Conservation (phyloP, 2,113 vertebrate species). For the Bothrops jararaca region DNA sequence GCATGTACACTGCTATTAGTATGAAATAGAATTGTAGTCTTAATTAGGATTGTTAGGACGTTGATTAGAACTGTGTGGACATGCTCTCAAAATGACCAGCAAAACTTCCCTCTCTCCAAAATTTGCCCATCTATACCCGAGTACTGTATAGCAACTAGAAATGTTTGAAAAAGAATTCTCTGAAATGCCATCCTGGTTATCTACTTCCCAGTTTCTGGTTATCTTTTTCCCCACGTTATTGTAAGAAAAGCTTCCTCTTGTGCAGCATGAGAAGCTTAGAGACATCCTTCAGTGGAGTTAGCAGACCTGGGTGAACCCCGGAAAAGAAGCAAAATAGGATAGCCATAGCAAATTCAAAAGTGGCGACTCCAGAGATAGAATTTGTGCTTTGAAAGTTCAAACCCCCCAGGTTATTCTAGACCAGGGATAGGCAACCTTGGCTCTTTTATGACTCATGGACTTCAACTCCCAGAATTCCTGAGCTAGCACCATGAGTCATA, state of each 20-base stretch:
- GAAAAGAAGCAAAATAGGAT: background rate
- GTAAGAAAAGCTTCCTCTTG: background rate
- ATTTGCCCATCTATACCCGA: background rate
- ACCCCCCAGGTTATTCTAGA: background rate
- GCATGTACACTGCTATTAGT: background rate
- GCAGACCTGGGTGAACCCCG: background rate
- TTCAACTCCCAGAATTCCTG: no score
- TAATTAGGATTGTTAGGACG: background rate
- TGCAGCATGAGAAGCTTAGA: background rate
- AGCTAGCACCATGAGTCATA: no score
- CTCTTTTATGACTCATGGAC: no score
- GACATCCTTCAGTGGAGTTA: background rate
- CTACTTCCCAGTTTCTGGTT: background rate
- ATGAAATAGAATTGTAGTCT: background rate
- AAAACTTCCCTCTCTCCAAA: background rate
- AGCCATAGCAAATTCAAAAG: background rate
- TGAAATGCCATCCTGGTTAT: background rate
- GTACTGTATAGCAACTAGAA: background rate
- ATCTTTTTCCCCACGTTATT: background rate
- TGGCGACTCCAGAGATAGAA: background rate
- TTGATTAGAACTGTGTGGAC: background rate
- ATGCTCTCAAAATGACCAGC: background rate
- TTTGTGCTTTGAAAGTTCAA: background rate
- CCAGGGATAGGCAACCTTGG: no score
- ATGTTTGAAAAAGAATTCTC: background rate